Percentiles rank a stretch among this genome's conserved stretches.
Conservation (phyloP, 92 coral and sea anemone genomes). For the Bergia puertoricense region DNA sequence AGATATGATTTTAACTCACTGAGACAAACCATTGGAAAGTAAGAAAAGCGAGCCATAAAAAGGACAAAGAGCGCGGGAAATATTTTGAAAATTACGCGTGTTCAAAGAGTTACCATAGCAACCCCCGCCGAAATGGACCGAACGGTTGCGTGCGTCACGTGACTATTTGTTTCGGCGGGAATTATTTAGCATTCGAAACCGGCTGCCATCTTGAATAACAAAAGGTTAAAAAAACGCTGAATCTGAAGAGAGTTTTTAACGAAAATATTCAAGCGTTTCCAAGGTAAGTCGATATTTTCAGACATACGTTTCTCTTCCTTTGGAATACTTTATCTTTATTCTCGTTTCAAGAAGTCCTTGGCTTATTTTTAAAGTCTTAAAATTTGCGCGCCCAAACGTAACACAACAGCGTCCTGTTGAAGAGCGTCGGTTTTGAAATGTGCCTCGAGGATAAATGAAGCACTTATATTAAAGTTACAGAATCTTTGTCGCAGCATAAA, state of each 20-base stretch:
- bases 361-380: conserved; percentile 2
- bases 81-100: neutral
- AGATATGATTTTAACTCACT: no score
- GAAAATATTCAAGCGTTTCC: neutral
- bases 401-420: conserved; percentile 39
- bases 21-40: no score
- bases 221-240: conserved; percentile 48
- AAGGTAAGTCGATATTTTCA: conserved; percentile 21
- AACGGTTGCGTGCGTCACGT: conserved; percentile 75
- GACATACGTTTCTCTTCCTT: neutral
- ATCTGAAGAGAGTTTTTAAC: conserved; percentile 41
- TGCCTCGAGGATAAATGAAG: conserved; percentile 6
- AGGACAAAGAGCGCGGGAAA: conserved; percentile 15
- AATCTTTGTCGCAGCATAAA: neutral
- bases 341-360: neutral
- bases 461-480: neutral
- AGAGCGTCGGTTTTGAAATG: conserved; percentile 33
- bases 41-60: no score
- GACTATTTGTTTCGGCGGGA: conserved; percentile 97
- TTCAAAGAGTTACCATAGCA: conserved; percentile 22
- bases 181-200: conserved; percentile 84
- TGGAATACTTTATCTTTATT: neutral
- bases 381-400: conserved; percentile 44
- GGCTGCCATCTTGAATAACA: conserved; percentile 96
- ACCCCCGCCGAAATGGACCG: conserved; percentile 39